Base-by-base conservation (phyloP, 2,797 vertebrate species). In the Poecile montanus region DNA sequence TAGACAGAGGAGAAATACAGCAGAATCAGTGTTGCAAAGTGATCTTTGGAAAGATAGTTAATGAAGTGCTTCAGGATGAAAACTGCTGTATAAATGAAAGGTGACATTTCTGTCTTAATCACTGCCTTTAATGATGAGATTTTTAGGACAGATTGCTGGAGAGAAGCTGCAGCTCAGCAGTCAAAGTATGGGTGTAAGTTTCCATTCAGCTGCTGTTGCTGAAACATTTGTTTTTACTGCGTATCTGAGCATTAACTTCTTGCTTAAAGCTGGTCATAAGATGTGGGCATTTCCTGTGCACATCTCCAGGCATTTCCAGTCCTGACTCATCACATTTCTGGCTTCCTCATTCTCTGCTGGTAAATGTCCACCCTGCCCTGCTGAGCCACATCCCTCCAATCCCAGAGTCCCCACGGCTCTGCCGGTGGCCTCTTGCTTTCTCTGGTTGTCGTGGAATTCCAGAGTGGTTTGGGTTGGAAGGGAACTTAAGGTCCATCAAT, bases 1-100 rank as follows among this genome's bases (percentile, higher is more conserved):
- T 73, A 95, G 93, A 58, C 45, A 85, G 66, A 75, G 78, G 62
- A 93, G 93, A 94, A 96, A 94, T 90, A 86, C 73, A 91, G 91
- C 60, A 83, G 71, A 91, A 88, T 83, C 88, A 81, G 70, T 85
- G 44, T 67, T 50, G 73, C 75, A 54, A 60, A 93, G 70, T 90
- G 96, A 78, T 93, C 93, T 91, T 91, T 91, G 89, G 80, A 50
- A 88, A 73, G 92, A 82, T 47, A 88, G 85, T 72, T 95, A 93
- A 95, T 91, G 91, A 94, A 92, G 82, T 84, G 85, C 92, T 94
- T 91, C 82, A 92, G 79, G 76, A 93, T 86, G 85, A 97, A 91
- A 94, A 80, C 32, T 44, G 85, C 58, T 70, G 50, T 53, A 13
- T 78, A 79, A 92, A 88, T 61, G 63, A 56, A 70, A 85, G 76